Evolutionary conservation across 2,888 invertebrate species (phyloP).

Genomic region (Sepioteuthis lessoniana): DNA sequence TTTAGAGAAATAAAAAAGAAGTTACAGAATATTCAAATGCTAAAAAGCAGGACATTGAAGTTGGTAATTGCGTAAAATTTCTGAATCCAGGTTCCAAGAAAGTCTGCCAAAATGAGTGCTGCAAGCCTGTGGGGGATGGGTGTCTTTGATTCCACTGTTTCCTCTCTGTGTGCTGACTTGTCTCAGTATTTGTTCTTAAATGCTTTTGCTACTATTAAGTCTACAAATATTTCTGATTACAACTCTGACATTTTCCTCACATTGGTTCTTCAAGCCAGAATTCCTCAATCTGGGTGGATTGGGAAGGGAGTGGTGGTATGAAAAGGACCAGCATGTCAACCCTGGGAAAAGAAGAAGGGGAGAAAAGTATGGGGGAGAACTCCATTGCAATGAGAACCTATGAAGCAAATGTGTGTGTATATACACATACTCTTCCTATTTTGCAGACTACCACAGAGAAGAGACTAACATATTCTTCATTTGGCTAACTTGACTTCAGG

Average conservation of each 20-base stretch:
- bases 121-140: not conserved
- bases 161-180: not conserved
- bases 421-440: not conserved
- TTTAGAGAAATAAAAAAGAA: not conserved
- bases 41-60: not conserved
- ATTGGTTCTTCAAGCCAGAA: conserved; percentile 18
- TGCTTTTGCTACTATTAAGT: conserved; percentile 11
- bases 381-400: not conserved
- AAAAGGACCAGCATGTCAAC: not conserved
- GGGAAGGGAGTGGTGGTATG: not conserved
- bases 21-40: not conserved
- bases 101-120: not conserved
- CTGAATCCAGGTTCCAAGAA: conserved; percentile 23
- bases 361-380: not conserved
- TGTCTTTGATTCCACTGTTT: not conserved
- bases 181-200: conserved; percentile 8
- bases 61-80: not conserved
- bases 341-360: not conserved
- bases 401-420: not conserved
- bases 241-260: not conserved
- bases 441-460: too few relatives aligned
- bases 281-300: not conserved
- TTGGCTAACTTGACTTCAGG: too few relatives aligned
- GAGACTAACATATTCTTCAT: too few relatives aligned
- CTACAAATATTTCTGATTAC: conserved; percentile 23